Evolutionary conservation across 2,888 invertebrate species (phyloP), one percentile per base, ranked within the genome.

Genomic region (Rhagonycha lutea): DNA sequence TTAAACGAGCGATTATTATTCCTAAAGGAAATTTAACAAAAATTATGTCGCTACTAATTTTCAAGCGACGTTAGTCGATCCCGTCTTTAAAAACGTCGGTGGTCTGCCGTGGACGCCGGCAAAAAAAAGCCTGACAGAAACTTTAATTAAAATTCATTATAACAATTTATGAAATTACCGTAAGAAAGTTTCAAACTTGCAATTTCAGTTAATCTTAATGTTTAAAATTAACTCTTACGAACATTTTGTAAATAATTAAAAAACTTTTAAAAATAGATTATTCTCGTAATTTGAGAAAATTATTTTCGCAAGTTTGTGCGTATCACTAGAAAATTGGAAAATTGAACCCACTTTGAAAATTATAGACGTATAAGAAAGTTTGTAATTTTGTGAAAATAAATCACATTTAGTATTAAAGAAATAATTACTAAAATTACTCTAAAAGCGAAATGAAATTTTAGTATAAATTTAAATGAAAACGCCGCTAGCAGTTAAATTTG

Each of bases 381-480:
- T 47, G n/a, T 47, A 47, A 47, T 47, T 47, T 47, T 47, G 47
- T 23, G 26, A 65, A 65, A 65, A 65, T 77, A 77, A 74, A 75
- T 78, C 75, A 75, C 28, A 75, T 74, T 73, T 75, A 75, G 73
- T 70, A 74, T 74, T 47, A 63, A 73, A 68, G 72, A 78, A 75
- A 75, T 75, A 78, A 78, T 78, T 78, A 73, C 77, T 78, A 70
- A 69, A 70, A 75, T 75, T 73, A 73, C 28, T 68, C 69, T 47
- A 65, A 75, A 72, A 76, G 75, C 73, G 63, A 72, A 71, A 78
- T 74, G 72, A 70, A 76, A 78, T 76, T 74, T 69, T 72, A 78
- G 77, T 78, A 77, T 73, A 79, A 79, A 72, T 78, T 78, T 73
- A 79, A 79, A 79, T 78, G 73, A 79, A 78, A 76, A 73, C 70